Evolutionary conservation across 2,113 vertebrate genomes (phyloP), one percentile per base, ranked within the genome.

Genomic region (Aphyosemion australe): DNA sequence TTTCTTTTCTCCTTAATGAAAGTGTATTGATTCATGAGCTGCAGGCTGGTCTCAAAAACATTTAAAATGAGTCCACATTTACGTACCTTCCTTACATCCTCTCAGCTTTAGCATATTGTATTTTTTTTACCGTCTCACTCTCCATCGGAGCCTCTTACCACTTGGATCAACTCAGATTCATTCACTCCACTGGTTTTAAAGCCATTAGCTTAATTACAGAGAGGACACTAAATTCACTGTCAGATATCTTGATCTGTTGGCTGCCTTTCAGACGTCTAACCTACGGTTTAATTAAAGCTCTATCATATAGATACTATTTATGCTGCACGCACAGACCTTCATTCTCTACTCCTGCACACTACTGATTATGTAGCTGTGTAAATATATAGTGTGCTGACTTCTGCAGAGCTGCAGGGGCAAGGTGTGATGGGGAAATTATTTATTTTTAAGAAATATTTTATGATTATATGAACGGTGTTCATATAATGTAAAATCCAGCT

Each of bases 191-290:
- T 55, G 76, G 72, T 53, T 86, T 84, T 77, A 82, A 43, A 68
- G 52, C 82, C 85, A 88, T 90, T 88, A 88, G 73, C 86, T 80
- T 88, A 80, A 90, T 88, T 86, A 86, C 69, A 77, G 50, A 63
- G 16, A 58, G 85, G 74, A 74, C 79, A 47, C 74, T 82, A 65
- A 73, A 61, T 83, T 85, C 68, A 55, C 71, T 72, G 81, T 80
- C 72, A 76, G 74, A 83, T 78, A 73, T 65, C 60, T 72, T 64
- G 69, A 84, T 72, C 67, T 0, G 5, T 19, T 82, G 76, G 74
- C 78, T 77, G 57, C 69, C 68, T 65, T 71, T 72, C 70, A 76
- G 48, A 79, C 15, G 39, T 53, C 59, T 66, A 62, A 66, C 52
- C 60, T 74, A 58, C 31, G 46, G 56, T 37, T 65, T 61, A 39